These are phyloP conservation scores for Dendropsophus ebraccatus DNA, from an alignment of 2,113 vertebrate genomes.

Conservation along the genomic window DNA sequence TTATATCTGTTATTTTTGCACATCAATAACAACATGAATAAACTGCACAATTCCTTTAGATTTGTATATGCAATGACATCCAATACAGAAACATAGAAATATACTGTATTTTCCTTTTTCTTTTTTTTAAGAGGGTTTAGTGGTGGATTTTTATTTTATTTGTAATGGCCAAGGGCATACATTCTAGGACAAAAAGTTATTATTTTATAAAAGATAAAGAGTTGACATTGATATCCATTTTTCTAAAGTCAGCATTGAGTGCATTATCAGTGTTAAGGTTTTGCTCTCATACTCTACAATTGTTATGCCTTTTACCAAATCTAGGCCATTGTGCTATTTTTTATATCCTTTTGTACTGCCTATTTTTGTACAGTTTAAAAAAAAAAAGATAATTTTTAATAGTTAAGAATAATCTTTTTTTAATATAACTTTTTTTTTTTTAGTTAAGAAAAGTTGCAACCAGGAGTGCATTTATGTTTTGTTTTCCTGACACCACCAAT, in stretches of 20 bases:
- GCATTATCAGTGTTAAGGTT: conserved; percentile 9
- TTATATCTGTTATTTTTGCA: too few relatives aligned
- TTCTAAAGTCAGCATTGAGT: background rate
- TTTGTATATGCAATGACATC: background rate
- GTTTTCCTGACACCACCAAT: background rate
- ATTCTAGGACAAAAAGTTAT: background rate
- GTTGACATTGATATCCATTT: conserved; percentile 18
- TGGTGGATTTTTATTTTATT: background rate
- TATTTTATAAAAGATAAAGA: background rate
- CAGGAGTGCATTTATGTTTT: background rate
- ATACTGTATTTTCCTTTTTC: too few relatives aligned
- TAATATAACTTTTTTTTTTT: background rate
- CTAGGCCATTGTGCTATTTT: conserved; percentile 22
- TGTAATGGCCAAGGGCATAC: background rate
- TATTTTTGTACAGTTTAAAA: too few relatives aligned
- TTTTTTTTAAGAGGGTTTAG: background rate
- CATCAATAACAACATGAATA: background rate
- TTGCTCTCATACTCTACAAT: background rate
- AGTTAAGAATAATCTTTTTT: too few relatives aligned
- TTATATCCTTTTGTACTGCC: background rate
- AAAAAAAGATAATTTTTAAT: too few relatives aligned
- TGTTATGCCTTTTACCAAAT: conserved; percentile 6
- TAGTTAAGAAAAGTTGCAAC: background rate
- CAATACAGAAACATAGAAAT: background rate
- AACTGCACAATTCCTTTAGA: background rate